Conservation (phyloP, 2,888 invertebrate species). For the Dryobotodes eremita region DNA sequence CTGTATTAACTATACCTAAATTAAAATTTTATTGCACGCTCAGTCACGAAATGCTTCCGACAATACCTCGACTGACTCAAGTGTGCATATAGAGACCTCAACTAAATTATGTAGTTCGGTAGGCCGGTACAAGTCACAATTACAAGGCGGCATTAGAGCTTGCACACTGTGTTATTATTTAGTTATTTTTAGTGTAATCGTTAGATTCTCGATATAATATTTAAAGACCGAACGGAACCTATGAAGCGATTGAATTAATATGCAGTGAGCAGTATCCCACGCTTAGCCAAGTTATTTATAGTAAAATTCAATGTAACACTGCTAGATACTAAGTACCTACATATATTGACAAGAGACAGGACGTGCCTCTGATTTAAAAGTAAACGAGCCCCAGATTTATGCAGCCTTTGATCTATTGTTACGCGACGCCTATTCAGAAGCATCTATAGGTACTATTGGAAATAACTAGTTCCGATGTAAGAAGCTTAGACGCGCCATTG, state of each 20-base stretch:
- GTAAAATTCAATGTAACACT: slow-evolving; percentile 35
- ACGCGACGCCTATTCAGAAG: slow-evolving; percentile 3
- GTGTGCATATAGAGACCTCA: slow-evolving; percentile 62
- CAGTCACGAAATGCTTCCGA: slow-evolving; percentile 84
- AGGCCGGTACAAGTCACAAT: slow-evolving; percentile 80
- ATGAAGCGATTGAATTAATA: slow-evolving; percentile 57
- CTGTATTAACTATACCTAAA: slow-evolving; percentile 76
- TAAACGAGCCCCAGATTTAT: slow-evolving; percentile 36
- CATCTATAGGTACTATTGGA: slow-evolving; percentile 2
- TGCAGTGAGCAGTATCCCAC: slow-evolving; percentile 64
- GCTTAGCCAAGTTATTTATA: slow-evolving; percentile 52
- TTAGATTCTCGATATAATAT: slow-evolving; percentile 69
- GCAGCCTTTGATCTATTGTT: slow-evolving; percentile 44
- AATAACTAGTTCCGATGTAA: background rate
- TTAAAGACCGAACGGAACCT: slow-evolving; percentile 70
- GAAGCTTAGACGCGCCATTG: background rate
- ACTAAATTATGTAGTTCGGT: slow-evolving; percentile 78
- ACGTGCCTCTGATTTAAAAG: slow-evolving; percentile 27
- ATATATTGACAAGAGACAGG: slow-evolving; percentile 20
- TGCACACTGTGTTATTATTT: slow-evolving; percentile 80
- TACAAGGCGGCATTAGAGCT: slow-evolving; percentile 76
- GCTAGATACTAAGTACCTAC: background rate
- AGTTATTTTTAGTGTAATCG: slow-evolving; percentile 75
- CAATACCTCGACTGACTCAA: slow-evolving; percentile 63
- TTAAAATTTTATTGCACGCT: slow-evolving; percentile 81